Evolutionary conservation across 1,140 invertebrate species (phyloP).

Genomic region (Andricus grossulariae): DNA sequence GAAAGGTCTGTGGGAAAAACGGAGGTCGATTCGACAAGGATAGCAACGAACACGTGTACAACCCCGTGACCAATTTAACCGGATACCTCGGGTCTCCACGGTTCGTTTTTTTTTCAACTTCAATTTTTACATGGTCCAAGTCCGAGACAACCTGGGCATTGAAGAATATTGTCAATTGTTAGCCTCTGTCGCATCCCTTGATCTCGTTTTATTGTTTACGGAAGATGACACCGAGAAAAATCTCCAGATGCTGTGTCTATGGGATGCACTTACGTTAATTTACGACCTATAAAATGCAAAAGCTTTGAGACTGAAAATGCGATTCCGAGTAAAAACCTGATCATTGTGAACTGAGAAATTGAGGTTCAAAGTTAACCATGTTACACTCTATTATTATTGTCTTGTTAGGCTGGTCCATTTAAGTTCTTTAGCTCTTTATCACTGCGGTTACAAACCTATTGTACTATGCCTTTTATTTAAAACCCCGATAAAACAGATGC

Average conservation of each 20-base stretch:
- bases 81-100: slow-evolving; percentile 60
- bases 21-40: slow-evolving; percentile 68
- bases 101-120: slow-evolving; percentile 21
- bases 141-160: background rate
- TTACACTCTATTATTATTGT: too few species aligned
- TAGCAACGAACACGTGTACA: slow-evolving; percentile 65
- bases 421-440: too few species aligned
- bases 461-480: too few species aligned
- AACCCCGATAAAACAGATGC: too few species aligned
- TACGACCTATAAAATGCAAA: background rate
- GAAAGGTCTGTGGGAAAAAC: slow-evolving; percentile 68
- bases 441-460: too few species aligned
- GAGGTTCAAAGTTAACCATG: too few species aligned
- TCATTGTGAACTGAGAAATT: too few species aligned
- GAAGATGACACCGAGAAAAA: slow-evolving; percentile 5
- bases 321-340: background rate
- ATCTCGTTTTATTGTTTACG: background rate
- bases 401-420: too few species aligned
- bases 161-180: background rate
- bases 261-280: background rate
- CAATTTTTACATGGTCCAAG: slow-evolving; percentile 10
- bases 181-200: background rate
- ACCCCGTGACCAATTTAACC: slow-evolving; percentile 73
- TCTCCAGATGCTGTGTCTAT: background rate
- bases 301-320: background rate